A percentile compares a stretch with the other conserved stretches of the same genome.
Conservation (phyloP, 2,888 invertebrate species). For the Antheraea assamensis region DNA sequence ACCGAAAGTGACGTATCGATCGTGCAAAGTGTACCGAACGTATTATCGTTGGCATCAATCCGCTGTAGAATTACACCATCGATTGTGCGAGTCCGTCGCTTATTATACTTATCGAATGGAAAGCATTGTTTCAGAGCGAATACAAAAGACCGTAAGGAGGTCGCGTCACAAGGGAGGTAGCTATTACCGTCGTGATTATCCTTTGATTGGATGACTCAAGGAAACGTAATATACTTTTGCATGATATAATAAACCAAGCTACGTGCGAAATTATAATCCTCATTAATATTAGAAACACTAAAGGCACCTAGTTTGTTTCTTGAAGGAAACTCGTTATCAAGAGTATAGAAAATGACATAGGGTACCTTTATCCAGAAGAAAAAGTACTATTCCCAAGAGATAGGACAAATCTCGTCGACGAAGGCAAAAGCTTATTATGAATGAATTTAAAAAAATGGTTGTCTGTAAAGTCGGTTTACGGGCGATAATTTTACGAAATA, state of each 20-base stretch:
- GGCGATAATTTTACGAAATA: no score
- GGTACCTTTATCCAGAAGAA: no score
- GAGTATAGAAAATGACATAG: no score
- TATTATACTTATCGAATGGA: conserved; percentile 50
- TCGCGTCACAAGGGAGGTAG: conserved; percentile 42
- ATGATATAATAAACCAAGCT: not conserved
- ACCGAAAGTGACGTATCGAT: conserved; percentile 29
- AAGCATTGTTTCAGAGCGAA: conserved; percentile 57
- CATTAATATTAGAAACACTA: not conserved
- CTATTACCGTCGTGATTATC: conserved; percentile 25
- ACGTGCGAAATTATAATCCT: not conserved
- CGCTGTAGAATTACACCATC: conserved; percentile 42
- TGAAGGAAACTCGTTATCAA: no score
- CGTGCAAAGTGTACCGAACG: conserved; percentile 32
- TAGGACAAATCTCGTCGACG: no score
- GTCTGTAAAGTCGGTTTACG: no score
- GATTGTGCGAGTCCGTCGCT: conserved; percentile 42
- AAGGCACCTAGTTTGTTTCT: no score
- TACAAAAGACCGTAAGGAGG: conserved; percentile 53
- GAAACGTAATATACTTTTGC: not conserved
- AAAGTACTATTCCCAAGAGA: no score
- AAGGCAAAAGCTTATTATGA: no score
- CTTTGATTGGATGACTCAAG: conserved; percentile 16
- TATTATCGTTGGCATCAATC: conserved; percentile 53
- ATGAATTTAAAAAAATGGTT: no score